A percentile compares a stretch with the other conserved stretches of the same genome.
Evolutionary conservation across 2,797 vertebrate species (phyloP).

Genomic region (Chaenodraco wilsoni): DNA sequence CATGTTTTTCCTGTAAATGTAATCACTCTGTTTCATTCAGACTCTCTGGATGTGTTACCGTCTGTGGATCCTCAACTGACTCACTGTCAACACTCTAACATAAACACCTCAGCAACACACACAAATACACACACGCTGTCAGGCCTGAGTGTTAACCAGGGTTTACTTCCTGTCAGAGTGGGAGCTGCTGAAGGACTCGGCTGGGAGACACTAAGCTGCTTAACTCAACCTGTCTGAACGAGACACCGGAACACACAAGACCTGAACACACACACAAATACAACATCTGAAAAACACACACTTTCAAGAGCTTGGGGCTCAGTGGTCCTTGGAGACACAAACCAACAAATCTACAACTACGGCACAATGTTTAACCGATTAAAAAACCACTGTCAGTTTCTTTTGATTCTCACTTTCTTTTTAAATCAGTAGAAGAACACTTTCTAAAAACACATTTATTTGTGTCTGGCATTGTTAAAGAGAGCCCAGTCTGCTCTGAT

Average conservation of each 20-base stretch:
- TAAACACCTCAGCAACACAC: not conserved
- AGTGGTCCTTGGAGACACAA: not conserved
- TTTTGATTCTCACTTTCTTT: too few species aligned
- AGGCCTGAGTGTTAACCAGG: not conserved
- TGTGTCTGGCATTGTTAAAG: too few species aligned
- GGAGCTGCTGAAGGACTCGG: slow-evolving; percentile 13
- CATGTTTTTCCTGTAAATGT: slow-evolving; percentile 22
- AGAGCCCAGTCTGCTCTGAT: too few species aligned
- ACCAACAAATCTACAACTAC: slow-evolving; percentile 9
- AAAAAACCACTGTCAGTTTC: too few species aligned
- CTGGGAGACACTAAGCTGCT: slow-evolving; percentile 46
- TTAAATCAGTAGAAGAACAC: too few species aligned
- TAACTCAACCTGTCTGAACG: slow-evolving; percentile 12
- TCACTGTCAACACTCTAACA: not conserved
- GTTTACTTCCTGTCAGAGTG: slow-evolving; percentile 33
- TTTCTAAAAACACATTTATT: too few species aligned
- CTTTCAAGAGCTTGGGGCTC: not conserved
- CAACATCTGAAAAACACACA: not conserved
- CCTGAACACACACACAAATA: not conserved
- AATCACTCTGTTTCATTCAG: slow-evolving; percentile 19
- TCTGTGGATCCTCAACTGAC: slow-evolving; percentile 7
- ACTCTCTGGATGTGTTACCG: slow-evolving; percentile 9
- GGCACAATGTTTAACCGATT: too few species aligned
- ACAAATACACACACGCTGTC: slow-evolving; percentile 6
- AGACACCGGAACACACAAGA: not conserved